Conservation (phyloP, 2,888 invertebrate species). For the Polyploca ridens region DNA sequence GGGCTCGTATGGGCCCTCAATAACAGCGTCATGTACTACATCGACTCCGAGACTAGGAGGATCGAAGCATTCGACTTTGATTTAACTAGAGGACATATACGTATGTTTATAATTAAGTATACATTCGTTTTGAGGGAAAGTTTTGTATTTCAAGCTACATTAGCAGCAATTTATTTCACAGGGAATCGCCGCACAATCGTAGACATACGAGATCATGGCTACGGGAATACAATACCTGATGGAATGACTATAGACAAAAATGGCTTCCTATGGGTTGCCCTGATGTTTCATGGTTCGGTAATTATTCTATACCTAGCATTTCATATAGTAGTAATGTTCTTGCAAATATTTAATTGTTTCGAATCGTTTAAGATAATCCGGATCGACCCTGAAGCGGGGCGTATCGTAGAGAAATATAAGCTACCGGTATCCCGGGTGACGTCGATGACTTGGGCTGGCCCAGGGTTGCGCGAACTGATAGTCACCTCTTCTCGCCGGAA, state of each 20-base stretch:
- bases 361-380: constrained; percentile 69
- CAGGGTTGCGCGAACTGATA: constrained; percentile 79
- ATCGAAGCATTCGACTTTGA: constrained; percentile 19
- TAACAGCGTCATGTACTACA: constrained; percentile 24
- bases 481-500: constrained; percentile 81
- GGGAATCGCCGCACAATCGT: constrained; percentile 36
- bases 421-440: constrained; percentile 82
- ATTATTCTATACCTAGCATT: neutral
- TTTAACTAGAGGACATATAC: constrained; percentile 43
- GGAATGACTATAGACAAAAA: constrained; percentile 91
- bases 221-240: constrained; percentile 80
- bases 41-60: constrained; percentile 19
- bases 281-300: constrained; percentile 83
- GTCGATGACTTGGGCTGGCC: constrained; percentile 86
- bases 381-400: constrained; percentile 65
- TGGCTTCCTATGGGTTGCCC: constrained; percentile 89
- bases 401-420: constrained; percentile 68
- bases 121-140: too few relatives aligned
- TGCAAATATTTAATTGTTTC: neutral
- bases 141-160: neutral
- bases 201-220: constrained; percentile 48
- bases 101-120: neutral
- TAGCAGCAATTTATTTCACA: neutral
- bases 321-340: neutral
- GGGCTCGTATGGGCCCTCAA: constrained; percentile 86